Conservation (phyloP, 2,888 invertebrate species). For the Drosophila ezoana region DNA sequence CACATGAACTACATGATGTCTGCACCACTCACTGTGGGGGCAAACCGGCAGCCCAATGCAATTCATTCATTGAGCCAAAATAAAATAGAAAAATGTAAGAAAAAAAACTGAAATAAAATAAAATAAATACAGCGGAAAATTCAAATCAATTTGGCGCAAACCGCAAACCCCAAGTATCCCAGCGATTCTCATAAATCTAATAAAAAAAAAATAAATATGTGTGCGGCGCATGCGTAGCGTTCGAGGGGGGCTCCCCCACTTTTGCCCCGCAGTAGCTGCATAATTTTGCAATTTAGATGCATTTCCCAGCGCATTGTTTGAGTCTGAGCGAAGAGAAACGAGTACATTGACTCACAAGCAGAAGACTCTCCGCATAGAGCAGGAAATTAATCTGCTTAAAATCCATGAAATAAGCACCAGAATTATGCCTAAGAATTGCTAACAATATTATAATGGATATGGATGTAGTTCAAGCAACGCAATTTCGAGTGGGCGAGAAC, state of each 20-base stretch:
- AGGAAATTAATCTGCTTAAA: slow-evolving; percentile 63
- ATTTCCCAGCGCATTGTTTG: slow-evolving; percentile 42
- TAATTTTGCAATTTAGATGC: slow-evolving; percentile 75
- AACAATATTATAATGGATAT: slow-evolving; percentile 6
- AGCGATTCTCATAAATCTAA: slow-evolving; percentile 69
- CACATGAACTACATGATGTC: slow-evolving; percentile 58
- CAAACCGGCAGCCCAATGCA: slow-evolving; percentile 71
- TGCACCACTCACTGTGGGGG: slow-evolving; percentile 66
- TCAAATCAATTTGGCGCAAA: slow-evolving; percentile 75
- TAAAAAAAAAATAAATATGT: slow-evolving; percentile 38
- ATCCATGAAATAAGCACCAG: slow-evolving; percentile 59
- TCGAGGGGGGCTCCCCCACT: slow-evolving; percentile 3
- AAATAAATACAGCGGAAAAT: slow-evolving; percentile 65
- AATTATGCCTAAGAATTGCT: slow-evolving; percentile 20
- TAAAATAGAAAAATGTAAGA: slow-evolving; percentile 15
- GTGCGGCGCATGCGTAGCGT: slow-evolving; percentile 55
- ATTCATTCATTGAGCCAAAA: slow-evolving; percentile 64
- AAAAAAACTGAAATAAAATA: slow-evolving; percentile 5
- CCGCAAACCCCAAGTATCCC: slow-evolving; percentile 48
- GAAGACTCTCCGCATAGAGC: slow-evolving; percentile 12
- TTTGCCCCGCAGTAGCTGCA: slow-evolving; percentile 45
- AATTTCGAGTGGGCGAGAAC: not conserved
- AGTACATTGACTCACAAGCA: slow-evolving; percentile 52
- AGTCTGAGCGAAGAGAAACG: slow-evolving; percentile 5
- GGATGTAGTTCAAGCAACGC: slow-evolving; percentile 4